Percentiles rank a stretch among this genome's conserved stretches.
Evolutionary conservation across 2,888 invertebrate species (phyloP).

Genomic region (Mesoligia furuncula): DNA sequence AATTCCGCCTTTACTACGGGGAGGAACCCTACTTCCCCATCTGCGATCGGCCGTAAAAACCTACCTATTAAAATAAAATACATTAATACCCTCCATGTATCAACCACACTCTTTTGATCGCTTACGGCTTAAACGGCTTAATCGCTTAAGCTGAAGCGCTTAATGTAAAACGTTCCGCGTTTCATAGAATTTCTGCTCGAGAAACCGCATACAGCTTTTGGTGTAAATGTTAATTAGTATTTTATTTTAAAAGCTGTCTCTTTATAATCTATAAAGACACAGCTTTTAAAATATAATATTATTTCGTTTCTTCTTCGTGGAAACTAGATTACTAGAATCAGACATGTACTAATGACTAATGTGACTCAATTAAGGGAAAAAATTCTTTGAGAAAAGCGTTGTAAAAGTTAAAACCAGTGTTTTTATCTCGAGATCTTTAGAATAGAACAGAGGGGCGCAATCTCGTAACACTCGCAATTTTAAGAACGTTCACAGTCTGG

Average conservation of each 20-base stretch:
- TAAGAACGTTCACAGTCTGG: too few species aligned
- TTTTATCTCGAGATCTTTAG: background rate
- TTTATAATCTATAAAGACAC: too few species aligned
- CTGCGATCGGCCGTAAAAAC: conserved; percentile 1
- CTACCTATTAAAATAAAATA: conserved; percentile 50
- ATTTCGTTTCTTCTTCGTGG: background rate
- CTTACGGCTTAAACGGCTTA: conserved; percentile 43
- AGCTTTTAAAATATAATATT: too few species aligned
- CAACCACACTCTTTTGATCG: conserved; percentile 43
- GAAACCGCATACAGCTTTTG: conserved; percentile 29
- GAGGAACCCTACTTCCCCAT: background rate
- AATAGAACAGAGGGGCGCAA: background rate
- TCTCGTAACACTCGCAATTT: too few species aligned
- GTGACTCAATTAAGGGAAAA: background rate
- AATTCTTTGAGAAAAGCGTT: background rate
- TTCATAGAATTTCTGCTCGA: conserved; percentile 34
- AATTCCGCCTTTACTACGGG: background rate
- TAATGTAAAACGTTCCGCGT: conserved; percentile 49
- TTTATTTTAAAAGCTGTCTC: conserved; percentile 4
- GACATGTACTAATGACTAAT: background rate
- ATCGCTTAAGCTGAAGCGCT: conserved; percentile 51
- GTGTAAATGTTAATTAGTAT: conserved; percentile 28
- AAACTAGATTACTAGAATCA: background rate
- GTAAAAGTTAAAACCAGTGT: background rate
- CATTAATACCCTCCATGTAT: conserved; percentile 40